Evolutionary conservation across 92 coral and sea anemone genomes (phyloP).

Genomic region (Pocillopora grandis): DNA sequence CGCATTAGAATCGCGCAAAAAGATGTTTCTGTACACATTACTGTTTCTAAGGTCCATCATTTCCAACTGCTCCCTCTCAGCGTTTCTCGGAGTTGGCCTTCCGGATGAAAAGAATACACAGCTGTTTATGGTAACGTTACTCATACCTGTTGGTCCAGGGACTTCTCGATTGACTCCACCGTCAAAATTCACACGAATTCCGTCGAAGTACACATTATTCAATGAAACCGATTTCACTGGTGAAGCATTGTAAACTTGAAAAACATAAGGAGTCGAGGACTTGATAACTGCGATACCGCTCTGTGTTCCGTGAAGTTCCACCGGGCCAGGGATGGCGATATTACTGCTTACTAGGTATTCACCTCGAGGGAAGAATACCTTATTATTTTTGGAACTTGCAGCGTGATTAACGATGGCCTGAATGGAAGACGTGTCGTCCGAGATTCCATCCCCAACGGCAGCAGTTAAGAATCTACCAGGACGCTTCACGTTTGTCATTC

Average conservation of each 20-base stretch:
- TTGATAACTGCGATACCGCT: slow-evolving; percentile 9
- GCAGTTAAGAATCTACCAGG: slow-evolving; percentile 15
- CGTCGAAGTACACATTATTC: no score
- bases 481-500: slow-evolving; percentile 41
- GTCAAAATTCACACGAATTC: no score
- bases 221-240: no score
- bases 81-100: no score
- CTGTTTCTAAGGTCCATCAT: no score
- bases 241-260: slow-evolving; percentile 5
- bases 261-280: slow-evolving; percentile 18
- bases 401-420: slow-evolving; percentile 25
- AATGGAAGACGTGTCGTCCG: slow-evolving; percentile 33
- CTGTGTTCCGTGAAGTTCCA: slow-evolving; percentile 42
- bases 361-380: slow-evolving; percentile 53
- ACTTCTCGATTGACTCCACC: no score
- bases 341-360: not conserved
- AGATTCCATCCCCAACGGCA: slow-evolving; percentile 54
- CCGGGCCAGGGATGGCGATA: slow-evolving; percentile 28
- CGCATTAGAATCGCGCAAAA: no score
- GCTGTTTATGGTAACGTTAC: slow-evolving; percentile 17
- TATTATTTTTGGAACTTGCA: slow-evolving; percentile 3
- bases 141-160: no score
- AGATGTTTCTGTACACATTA: no score
- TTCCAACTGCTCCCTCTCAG: no score
- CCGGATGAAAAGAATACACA: no score